Conservation (phyloP, 2,888 invertebrate genomes). For the Epiperipatus broadwayi region DNA sequence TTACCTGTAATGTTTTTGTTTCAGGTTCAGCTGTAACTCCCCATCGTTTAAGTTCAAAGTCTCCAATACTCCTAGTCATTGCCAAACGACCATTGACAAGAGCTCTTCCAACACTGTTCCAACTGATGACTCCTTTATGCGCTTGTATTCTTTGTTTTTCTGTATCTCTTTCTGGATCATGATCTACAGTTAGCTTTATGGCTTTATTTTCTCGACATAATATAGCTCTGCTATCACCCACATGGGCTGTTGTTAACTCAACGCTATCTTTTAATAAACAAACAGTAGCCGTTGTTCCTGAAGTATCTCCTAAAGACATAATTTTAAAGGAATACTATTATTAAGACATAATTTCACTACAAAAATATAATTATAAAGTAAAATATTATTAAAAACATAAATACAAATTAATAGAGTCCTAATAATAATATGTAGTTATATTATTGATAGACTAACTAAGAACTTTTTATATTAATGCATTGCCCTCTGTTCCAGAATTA, state of each 20-base stretch:
- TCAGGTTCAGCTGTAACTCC: slow-evolving; percentile 33
- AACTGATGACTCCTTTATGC: slow-evolving; percentile 16
- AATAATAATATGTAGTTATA: too few relatives aligned
- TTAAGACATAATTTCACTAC: neutral
- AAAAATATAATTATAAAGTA: slow-evolving; percentile 9
- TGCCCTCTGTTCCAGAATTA: too few relatives aligned
- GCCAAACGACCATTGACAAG: slow-evolving; percentile 32
- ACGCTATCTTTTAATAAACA: slow-evolving; percentile 32
- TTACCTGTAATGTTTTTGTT: slow-evolving; percentile 27
- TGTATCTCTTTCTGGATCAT: slow-evolving; percentile 28
- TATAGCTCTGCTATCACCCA: slow-evolving; percentile 35
- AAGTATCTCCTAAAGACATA: slow-evolving; percentile 18
- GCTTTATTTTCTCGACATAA: slow-evolving; percentile 32
- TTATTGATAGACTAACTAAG: too few relatives aligned
- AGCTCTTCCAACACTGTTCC: slow-evolving; percentile 30
- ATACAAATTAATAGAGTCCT: too few relatives aligned
- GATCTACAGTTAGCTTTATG: slow-evolving; percentile 30
- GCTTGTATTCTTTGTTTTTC: slow-evolving; percentile 30
- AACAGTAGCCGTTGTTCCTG: slow-evolving; percentile 36
- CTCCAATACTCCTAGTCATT: slow-evolving; percentile 36
- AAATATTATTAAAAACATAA: slow-evolving; percentile 12
- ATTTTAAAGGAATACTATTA: too few relatives aligned
- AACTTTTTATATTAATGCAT: too few relatives aligned
- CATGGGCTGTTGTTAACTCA: slow-evolving; percentile 32
- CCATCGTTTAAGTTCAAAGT: slow-evolving; percentile 32